Conservation (phyloP, 92 coral and sea anemone species). For the Zoanthus solanderi region DNA sequence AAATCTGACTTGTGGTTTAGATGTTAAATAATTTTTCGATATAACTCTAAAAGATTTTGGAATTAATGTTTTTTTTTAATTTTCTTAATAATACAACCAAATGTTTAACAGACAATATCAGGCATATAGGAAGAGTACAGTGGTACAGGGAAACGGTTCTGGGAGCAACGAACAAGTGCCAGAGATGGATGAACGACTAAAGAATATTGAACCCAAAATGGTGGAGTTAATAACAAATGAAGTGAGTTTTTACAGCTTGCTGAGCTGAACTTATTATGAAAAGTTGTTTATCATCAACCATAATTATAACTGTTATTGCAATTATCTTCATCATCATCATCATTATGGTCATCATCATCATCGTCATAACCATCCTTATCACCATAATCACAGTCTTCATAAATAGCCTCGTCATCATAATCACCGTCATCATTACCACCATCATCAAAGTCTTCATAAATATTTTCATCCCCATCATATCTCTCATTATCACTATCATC, state of each 20-base stretch:
- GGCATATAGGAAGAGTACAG: slow-evolving; percentile 1
- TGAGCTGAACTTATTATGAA: too few relatives aligned
- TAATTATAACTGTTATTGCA: background rate
- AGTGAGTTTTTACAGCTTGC: slow-evolving; percentile 44
- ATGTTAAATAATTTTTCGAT: too few relatives aligned
- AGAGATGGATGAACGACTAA: slow-evolving; percentile 84
- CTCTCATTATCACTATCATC: background rate
- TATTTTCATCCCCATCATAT: background rate
- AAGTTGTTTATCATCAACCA: background rate
- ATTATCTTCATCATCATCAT: background rate
- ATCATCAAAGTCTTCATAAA: background rate
- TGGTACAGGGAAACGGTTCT: slow-evolving; percentile 17
- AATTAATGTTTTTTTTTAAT: background rate
- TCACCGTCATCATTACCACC: background rate
- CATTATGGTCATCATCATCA: background rate
- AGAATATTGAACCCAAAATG: slow-evolving; percentile 94
- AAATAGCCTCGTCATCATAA: background rate
- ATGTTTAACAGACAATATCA: slow-evolving; percentile 6
- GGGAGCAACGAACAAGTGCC: slow-evolving; percentile 44
- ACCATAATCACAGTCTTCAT: background rate
- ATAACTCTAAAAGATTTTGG: background rate
- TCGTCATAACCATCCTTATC: background rate
- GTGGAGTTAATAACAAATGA: slow-evolving; percentile 95
- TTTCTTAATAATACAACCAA: background rate
- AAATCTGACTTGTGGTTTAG: too few relatives aligned